A percentile compares a stretch with the other conserved stretches of the same genome.
Conservation (phyloP, 2,888 invertebrate species). For the Priocnemis perturbator region DNA sequence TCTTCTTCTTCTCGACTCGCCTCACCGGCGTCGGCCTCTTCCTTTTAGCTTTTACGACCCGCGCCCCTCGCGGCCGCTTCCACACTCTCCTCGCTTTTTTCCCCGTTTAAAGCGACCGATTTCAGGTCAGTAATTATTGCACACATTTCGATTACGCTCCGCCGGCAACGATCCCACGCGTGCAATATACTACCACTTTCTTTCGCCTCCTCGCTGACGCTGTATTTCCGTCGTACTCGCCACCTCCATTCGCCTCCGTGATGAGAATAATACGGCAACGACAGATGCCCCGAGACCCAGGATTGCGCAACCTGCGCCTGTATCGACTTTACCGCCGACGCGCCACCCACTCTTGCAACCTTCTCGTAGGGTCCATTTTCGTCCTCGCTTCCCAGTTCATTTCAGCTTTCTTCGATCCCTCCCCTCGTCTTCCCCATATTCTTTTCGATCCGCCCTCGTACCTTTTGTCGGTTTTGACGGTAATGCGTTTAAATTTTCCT, state of each 20-base stretch:
- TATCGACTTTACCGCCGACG: constrained; percentile 31
- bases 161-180: too few relatives aligned
- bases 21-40: neutral
- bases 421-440: neutral
- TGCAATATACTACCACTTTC: too few relatives aligned
- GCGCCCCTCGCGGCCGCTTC: constrained; percentile 2
- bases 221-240: too few relatives aligned
- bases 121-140: constrained; percentile 51
- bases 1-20: neutral
- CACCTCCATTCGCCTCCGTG: neutral
- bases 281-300: constrained; percentile 3
- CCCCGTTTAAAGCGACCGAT: constrained; percentile 28
- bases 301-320: constrained; percentile 39
- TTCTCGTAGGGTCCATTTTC: neutral
- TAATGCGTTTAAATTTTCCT: constrained; percentile 50
- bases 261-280: neutral
- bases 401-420: neutral
- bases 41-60: neutral
- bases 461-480: constrained; percentile 37
- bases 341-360: constrained; percentile 2
- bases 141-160: constrained; percentile 37
- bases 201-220: too few relatives aligned
- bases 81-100: constrained; percentile 26
- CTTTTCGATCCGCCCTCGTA: constrained; percentile 1
- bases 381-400: neutral